Evolutionary conservation across 1,140 invertebrate genomes (phyloP), one percentile per base, ranked within the genome.

Genomic region (Teleogryllus occipitalis): DNA sequence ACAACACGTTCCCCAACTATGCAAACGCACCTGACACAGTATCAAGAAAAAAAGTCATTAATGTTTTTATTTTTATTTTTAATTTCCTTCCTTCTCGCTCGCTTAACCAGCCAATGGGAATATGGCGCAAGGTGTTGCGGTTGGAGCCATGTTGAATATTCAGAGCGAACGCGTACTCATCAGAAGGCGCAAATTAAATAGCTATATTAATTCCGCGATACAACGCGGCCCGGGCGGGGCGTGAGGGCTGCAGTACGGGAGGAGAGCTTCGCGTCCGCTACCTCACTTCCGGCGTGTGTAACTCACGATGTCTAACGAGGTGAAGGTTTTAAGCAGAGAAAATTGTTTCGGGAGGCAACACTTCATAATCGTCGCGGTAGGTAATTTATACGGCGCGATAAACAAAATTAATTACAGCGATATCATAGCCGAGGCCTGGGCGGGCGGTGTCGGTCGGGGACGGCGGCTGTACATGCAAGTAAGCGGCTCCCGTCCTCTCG

Each of bases 321-420:
- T 18, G 54, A 65, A 10, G 54, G 54, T 65, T 65, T 65, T 18
- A 65, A 18, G 54, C 54, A 65, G 54, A 65, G 54, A 65, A 65
- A 65, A 65, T 65, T 65, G 54, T 65, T 65, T 65, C 18, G 54
- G 54, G 54, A 0, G 18, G 54, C 54, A 65, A 65, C 54, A 65
- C 54, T 65, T 65, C 54, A 65, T 65, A 65, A 65, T 65, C 54
- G 54, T 65, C 54, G 54, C 54, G 54, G 54, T 14, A 18, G 54
- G 18, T 65, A 65, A 65, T 65, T 65, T 65, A 65, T 65, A 65
- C 18, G 10, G 54, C 54, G 54, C 54, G 54, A 65, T 65, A 65
- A 65, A 65, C 54, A 65, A 65, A 65, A 65, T 65, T 65, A 65
- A 65, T 65, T 65, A 65, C 54, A 18, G 54, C 54, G 54, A 65